These are phyloP conservation scores for Pseudorhombus dupliciocellatus DNA, from an alignment of 2,113 vertebrate genomes.

Conservation along the genomic window DNA sequence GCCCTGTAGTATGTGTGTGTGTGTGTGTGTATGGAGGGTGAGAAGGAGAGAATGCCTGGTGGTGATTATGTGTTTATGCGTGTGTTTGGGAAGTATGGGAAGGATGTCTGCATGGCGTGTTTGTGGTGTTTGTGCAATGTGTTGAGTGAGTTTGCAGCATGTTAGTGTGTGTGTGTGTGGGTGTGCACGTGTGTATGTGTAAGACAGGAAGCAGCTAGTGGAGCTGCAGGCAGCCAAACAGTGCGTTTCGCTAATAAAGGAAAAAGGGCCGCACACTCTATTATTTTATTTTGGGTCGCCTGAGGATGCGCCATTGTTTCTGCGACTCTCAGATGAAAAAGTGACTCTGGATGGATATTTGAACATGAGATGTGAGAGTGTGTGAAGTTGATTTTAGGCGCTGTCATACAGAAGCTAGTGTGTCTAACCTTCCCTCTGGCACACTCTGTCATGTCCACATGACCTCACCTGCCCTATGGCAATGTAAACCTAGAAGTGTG, in stretches of 20 bases:
- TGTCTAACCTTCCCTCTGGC: constrained; percentile 27
- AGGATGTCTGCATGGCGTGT: constrained; percentile 55
- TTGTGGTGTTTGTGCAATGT: constrained; percentile 22
- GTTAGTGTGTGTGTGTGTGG: constrained; percentile 19
- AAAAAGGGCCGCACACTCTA: constrained; percentile 41
- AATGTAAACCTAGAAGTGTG: constrained; percentile 77
- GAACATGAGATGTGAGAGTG: constrained; percentile 14
- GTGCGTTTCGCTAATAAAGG: constrained; percentile 69
- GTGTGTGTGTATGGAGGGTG: constrained; percentile 1
- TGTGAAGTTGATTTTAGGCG: constrained; percentile 33
- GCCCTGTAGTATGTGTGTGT: constrained; percentile 13
- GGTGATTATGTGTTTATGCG: constrained; percentile 12
- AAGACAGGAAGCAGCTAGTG: constrained; percentile 57
- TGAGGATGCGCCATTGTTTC: constrained; percentile 72
- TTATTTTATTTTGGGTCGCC: constrained; percentile 65
- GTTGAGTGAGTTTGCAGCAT: constrained; percentile 6
- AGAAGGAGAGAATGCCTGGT: constrained; percentile 26
- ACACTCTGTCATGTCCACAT: constrained; percentile 63
- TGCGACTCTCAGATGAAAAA: constrained; percentile 16
- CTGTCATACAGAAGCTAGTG: constrained; percentile 25
- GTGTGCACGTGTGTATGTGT: constrained; percentile 22
- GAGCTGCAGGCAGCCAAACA: constrained; percentile 38
- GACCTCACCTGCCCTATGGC: constrained; percentile 78
- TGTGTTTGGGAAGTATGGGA: constrained; percentile 26
- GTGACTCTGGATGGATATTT: constrained; percentile 6